phyloP scores from a whole-genome alignment of 2,888 invertebrate genomes.

The Molorchus minor region DNA sequence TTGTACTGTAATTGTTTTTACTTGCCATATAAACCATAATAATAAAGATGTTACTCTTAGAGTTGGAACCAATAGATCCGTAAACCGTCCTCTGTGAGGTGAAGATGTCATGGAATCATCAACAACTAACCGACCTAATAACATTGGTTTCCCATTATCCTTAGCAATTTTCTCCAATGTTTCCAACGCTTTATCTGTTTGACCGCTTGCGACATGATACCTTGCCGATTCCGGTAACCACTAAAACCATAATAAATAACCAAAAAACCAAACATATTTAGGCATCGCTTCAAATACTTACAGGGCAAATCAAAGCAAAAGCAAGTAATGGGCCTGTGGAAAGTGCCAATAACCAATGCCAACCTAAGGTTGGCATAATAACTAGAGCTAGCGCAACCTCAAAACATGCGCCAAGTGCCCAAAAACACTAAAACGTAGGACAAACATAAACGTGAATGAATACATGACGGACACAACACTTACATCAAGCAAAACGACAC shows the following conservation, averaged over 20 bases:
- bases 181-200: slow-evolving; percentile 83
- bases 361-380: slow-evolving; percentile 91
- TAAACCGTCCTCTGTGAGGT: slow-evolving; percentile 73
- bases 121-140: slow-evolving; percentile 83
- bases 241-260: slow-evolving; percentile 61
- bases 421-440: slow-evolving; percentile 79
- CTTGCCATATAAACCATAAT: slow-evolving; percentile 92
- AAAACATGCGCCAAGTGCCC: slow-evolving; percentile 94
- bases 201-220: slow-evolving; percentile 86
- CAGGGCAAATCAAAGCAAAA: slow-evolving; percentile 82
- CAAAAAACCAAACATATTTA: neutral
- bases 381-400: slow-evolving; percentile 90
- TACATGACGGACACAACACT: slow-evolving; percentile 59
- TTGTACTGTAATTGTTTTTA: slow-evolving; percentile 23
- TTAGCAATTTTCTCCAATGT: slow-evolving; percentile 87
- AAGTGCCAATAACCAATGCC: slow-evolving; percentile 91
- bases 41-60: slow-evolving; percentile 84
- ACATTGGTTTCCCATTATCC: slow-evolving; percentile 90
- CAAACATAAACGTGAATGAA: slow-evolving; percentile 31
- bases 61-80: slow-evolving; percentile 80
- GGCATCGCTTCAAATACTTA: slow-evolving; percentile 62
- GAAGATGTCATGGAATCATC: slow-evolving; percentile 73
- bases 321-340: slow-evolving; percentile 88
- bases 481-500: slow-evolving; percentile 94
- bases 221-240: slow-evolving; percentile 95